Evolutionary conservation across 2,797 vertebrate species (phyloP).

Genomic region (Benthosema pterotum): DNA sequence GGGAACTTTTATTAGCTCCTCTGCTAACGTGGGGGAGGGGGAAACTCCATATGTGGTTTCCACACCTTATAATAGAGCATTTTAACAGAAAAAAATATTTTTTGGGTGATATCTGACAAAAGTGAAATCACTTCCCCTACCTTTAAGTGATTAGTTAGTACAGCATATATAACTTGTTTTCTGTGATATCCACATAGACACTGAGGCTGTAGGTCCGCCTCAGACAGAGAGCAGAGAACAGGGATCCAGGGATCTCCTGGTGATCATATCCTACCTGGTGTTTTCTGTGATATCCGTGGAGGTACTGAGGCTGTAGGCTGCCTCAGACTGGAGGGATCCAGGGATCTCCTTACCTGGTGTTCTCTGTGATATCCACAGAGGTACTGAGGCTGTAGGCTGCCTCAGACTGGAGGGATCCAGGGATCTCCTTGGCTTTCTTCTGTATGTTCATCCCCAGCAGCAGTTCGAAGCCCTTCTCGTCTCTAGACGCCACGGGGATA

Average conservation of each 20-base stretch:
- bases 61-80: too few species aligned
- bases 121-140: too few species aligned
- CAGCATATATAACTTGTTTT: too few species aligned
- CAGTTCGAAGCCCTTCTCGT: constrained; percentile 86
- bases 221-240: too few species aligned
- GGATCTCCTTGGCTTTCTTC: constrained; percentile 75
- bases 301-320: constrained; percentile 69
- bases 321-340: constrained; percentile 78
- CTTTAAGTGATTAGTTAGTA: too few species aligned
- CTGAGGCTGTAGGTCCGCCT: constrained; percentile 73
- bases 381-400: constrained; percentile 69
- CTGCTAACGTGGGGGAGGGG: too few species aligned
- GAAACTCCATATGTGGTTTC: too few species aligned
- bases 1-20: too few species aligned
- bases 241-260: constrained; percentile 77
- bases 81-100: too few species aligned
- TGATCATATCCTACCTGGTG: too few species aligned
- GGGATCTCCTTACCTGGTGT: constrained; percentile 79
- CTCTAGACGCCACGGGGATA: constrained; percentile 83
- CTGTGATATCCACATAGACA: constrained; percentile 73
- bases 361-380: constrained; percentile 77
- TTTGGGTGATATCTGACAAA: too few species aligned
- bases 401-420: constrained; percentile 78
- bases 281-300: constrained; percentile 79
- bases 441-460: constrained; percentile 82